A percentile compares a stretch with the other conserved stretches of the same genome.
Evolutionary conservation across 92 coral and sea anemone species (phyloP).

Genomic region (Epizoanthus fatuus): DNA sequence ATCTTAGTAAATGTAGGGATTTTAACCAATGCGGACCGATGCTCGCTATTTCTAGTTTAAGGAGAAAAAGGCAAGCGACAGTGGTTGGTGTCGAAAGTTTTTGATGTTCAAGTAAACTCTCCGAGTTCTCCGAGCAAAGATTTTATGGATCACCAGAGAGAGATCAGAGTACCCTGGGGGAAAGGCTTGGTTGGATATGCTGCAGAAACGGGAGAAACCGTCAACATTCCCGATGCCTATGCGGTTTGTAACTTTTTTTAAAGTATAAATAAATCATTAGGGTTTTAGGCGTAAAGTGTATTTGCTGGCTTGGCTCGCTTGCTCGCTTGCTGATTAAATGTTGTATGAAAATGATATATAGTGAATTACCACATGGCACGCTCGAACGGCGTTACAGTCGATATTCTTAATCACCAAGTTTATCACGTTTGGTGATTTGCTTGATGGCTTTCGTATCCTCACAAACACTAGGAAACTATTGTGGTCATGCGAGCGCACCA

Average conservation of each 20-base stretch:
- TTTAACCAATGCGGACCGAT: constrained; percentile 98
- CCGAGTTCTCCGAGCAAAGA: constrained; percentile 83
- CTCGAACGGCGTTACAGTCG: constrained; percentile 30
- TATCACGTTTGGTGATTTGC: constrained; percentile 45
- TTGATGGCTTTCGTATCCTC: constrained; percentile 21
- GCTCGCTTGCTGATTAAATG: constrained; percentile 56
- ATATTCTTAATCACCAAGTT: constrained; percentile 36
- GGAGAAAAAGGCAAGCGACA: constrained; percentile 95
- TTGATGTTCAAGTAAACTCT: constrained; percentile 94
- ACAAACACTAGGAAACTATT: constrained; percentile 18
- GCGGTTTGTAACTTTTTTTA: constrained; percentile 97
- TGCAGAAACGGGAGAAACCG: constrained; percentile 98
- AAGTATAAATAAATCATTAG: constrained; percentile 80
- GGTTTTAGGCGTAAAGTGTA: constrained; percentile 85
- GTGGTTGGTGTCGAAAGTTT: constrained; percentile 98
- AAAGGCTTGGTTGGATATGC: constrained; percentile 99
- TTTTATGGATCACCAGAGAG: constrained; percentile 87
- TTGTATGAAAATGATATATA: constrained; percentile 53
- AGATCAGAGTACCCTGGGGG: constrained; percentile 98
- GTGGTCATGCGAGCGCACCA: background rate
- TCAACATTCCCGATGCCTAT: constrained; percentile 99
- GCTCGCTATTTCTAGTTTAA: constrained; percentile 97
- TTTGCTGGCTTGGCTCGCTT: constrained; percentile 70
- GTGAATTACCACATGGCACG: constrained; percentile 29
- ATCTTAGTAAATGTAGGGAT: constrained; percentile 99